These are phyloP conservation scores for Candoia aspera DNA, from an alignment of 2,113 vertebrate species.

Conservation along the genomic window DNA sequence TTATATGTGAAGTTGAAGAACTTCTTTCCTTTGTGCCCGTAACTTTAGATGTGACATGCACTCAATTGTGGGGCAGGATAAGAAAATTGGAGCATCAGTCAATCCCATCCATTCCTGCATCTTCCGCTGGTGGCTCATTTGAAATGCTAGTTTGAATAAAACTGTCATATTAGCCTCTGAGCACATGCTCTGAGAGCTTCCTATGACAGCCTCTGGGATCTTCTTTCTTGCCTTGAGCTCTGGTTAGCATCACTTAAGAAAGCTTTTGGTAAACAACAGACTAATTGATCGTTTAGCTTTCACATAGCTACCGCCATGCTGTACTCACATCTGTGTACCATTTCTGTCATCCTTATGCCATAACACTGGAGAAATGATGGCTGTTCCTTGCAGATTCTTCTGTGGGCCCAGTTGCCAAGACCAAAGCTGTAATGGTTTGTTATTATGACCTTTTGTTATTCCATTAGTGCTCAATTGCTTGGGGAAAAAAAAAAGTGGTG, in stretches of 20 bases:
- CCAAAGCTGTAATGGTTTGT: slow-evolving; percentile 93
- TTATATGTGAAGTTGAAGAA: background rate
- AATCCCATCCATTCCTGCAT: background rate
- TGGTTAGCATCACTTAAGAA: slow-evolving; percentile 82
- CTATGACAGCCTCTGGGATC: slow-evolving; percentile 78
- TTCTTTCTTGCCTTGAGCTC: slow-evolving; percentile 75
- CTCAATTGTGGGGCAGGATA: background rate
- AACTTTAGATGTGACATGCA: background rate
- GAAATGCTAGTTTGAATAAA: slow-evolving; percentile 65
- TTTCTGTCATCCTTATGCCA: slow-evolving; percentile 83
- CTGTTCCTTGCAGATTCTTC: slow-evolving; percentile 81
- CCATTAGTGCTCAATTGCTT: slow-evolving; percentile 89
- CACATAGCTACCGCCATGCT: slow-evolving; percentile 78
- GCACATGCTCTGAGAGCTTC: slow-evolving; percentile 54
- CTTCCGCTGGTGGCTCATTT: background rate
- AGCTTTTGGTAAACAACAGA: slow-evolving; percentile 84
- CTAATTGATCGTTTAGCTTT: slow-evolving; percentile 81
- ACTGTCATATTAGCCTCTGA: slow-evolving; percentile 59
- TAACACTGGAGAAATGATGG: slow-evolving; percentile 84
- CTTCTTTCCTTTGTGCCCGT: background rate
- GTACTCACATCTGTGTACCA: slow-evolving; percentile 75
- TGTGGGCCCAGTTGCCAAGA: slow-evolving; percentile 80
- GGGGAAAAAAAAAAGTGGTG: slow-evolving; percentile 73
- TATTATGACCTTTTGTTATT: slow-evolving; percentile 94
- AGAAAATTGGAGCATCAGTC: background rate